Conservation (phyloP, 1,140 invertebrate species). For the Melanaphis sacchari region DNA sequence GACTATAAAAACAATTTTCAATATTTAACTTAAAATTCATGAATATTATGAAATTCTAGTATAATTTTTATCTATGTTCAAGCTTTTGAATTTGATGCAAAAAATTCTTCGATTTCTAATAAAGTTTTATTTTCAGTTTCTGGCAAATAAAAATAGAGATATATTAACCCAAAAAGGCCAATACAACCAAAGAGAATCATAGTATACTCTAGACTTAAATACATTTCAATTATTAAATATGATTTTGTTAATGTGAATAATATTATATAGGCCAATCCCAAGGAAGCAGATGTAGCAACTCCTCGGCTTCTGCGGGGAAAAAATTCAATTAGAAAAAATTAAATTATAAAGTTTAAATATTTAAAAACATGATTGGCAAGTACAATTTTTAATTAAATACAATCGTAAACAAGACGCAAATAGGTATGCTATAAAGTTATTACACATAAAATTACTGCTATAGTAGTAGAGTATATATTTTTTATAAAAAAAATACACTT, state of each 20-base stretch:
- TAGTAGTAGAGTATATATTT: too few species aligned
- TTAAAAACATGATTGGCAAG: background rate
- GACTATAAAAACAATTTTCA: background rate
- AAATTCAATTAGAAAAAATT: background rate
- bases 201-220: constrained; percentile 58
- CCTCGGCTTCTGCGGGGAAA: constrained; percentile 59
- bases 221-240: constrained; percentile 58
- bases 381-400: background rate
- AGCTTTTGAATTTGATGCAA: constrained; percentile 43
- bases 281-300: constrained; percentile 58
- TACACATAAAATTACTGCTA: too few species aligned
- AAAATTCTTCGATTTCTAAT: constrained; percentile 60
- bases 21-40: too few species aligned
- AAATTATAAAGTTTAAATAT: background rate
- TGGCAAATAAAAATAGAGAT: constrained; percentile 60
- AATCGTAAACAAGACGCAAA: too few species aligned
- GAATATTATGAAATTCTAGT: too few species aligned
- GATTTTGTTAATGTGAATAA: constrained; percentile 60
- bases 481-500: too few species aligned
- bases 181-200: constrained; percentile 59
- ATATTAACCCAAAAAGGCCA: constrained; percentile 58
- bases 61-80: too few species aligned
- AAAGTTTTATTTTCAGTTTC: constrained; percentile 61
- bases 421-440: too few species aligned
- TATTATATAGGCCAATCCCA: constrained; percentile 58